Conservation (phyloP, 2,888 invertebrate genomes). For the Dugesia japonica region DNA sequence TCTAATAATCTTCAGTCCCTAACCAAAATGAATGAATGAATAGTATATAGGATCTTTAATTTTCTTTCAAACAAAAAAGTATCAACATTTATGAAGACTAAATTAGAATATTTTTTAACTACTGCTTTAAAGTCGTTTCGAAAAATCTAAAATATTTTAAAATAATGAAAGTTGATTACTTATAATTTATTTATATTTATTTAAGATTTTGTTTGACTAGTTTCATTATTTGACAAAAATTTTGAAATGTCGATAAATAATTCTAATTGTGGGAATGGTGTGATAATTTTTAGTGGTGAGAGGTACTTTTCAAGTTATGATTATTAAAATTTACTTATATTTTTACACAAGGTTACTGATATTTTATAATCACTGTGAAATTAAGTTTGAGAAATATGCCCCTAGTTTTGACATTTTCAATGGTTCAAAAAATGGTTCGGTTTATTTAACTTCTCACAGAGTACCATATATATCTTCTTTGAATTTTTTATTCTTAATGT, state of each 20-base stretch:
- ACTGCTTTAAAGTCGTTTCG: too few relatives aligned
- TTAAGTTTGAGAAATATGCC: background rate
- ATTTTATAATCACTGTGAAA: background rate
- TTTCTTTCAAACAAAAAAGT: too few relatives aligned
- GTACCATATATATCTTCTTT: background rate
- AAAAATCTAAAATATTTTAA: too few relatives aligned
- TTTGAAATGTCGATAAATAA: background rate
- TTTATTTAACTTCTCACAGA: constrained; percentile 26
- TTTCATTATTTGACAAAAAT: background rate
- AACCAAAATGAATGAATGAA: too few relatives aligned
- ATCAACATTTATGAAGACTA: too few relatives aligned
- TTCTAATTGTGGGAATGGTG: background rate
- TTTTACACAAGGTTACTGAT: background rate
- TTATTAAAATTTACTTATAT: background rate
- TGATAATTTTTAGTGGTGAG: background rate
- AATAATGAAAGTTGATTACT: too few relatives aligned
- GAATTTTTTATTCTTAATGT: background rate
- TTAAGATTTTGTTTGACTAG: background rate
- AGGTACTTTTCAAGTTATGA: background rate
- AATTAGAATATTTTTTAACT: too few relatives aligned
- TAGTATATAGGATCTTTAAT: too few relatives aligned
- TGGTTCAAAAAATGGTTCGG: constrained; percentile 10
- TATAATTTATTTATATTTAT: background rate
- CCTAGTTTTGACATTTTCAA: background rate
- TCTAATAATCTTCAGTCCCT: too few relatives aligned